Evolutionary conservation across 2,888 invertebrate genomes (phyloP), one percentile per base, ranked within the genome.

Genomic region (Teleogryllus oceanicus): DNA sequence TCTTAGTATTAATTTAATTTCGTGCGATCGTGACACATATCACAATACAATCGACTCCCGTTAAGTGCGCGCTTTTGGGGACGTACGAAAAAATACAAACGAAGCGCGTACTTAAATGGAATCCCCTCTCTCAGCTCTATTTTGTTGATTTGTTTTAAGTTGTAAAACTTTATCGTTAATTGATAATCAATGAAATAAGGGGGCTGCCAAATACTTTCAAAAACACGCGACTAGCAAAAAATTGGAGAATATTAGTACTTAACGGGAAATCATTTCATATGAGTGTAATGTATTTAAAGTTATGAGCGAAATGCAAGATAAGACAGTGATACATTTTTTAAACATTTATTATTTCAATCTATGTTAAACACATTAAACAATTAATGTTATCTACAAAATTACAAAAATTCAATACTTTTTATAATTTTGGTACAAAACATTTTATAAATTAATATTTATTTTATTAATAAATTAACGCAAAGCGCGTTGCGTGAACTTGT

Each of bases 371-470:
- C 3, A 62, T 62, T 13, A 62, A 62, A 62, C 62, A 62, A 62
- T 62, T 5, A 62, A 62, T 4, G 62, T 62, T 62, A 5, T 13
- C 62, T 62, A 62, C 10, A 62, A 62, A 62, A 0, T 62, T 62
- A 62, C 62, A 62, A 62, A 62, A 62, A 13, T 62, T 10, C 10
- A 62, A 5, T 62, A 62, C 13, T 62, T 3, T 62, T 62, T 62
- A 62, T 3, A 62, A 3, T 62, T 62, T 62, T 5, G 62, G 0
- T 4, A 62, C 16, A 10, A 62, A 62, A 62, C 62, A 62, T 62
- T 62, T 62, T 62, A 62, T 62, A 62, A 62, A 62, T 62, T 62
- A 62, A 62, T 18, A 62, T 62, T 62, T 62, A 62, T 62, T 62
- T 62, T 62, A 18, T 62, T 5, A 3, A 62, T 4, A 62, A 2